These are phyloP conservation scores for Andrena bicolor DNA, from an alignment of 2,888 invertebrate species.

Conservation along the genomic window DNA sequence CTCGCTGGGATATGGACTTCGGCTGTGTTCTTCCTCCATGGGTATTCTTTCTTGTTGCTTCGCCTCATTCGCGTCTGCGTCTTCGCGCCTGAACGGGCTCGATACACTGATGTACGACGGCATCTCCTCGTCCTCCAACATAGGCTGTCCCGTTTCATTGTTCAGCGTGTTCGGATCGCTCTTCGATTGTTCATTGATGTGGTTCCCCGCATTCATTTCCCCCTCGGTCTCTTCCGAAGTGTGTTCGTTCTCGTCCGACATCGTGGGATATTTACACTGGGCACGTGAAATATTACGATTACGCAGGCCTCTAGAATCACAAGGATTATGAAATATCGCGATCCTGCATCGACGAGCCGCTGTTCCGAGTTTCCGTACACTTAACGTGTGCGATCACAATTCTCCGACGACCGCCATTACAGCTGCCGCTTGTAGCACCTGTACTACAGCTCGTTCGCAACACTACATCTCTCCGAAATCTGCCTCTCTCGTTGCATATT, in stretches of 20 bases:
- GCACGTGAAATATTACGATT: conserved; percentile 23
- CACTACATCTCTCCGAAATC: conserved; percentile 14
- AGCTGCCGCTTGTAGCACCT: conserved; percentile 43
- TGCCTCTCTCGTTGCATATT: conserved; percentile 4
- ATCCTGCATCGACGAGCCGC: background rate
- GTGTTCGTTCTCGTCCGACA: conserved; percentile 68
- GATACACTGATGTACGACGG: conserved; percentile 77
- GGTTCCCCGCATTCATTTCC: conserved; percentile 58
- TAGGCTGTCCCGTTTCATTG: conserved; percentile 52
- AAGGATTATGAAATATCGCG: background rate
- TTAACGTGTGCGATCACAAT: conserved; percentile 34
- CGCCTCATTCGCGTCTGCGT: conserved; percentile 54
- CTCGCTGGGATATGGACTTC: conserved; percentile 71
- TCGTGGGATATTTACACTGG: conserved; percentile 44
- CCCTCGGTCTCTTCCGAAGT: conserved; percentile 59
- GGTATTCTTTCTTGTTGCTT: conserved; percentile 45
- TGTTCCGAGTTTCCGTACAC: conserved; percentile 4
- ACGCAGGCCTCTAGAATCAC: background rate
- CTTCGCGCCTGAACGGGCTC: conserved; percentile 72
- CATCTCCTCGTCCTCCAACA: conserved; percentile 81
- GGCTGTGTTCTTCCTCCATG: conserved; percentile 57
- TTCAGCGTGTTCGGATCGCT: conserved; percentile 53
- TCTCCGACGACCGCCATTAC: conserved; percentile 68
- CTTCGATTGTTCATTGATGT: conserved; percentile 58
- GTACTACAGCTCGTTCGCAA: conserved; percentile 28